Evolutionary conservation across 2,113 vertebrate genomes (phyloP), one percentile per base, ranked within the genome.

Genomic region (Scopus umbretta): DNA sequence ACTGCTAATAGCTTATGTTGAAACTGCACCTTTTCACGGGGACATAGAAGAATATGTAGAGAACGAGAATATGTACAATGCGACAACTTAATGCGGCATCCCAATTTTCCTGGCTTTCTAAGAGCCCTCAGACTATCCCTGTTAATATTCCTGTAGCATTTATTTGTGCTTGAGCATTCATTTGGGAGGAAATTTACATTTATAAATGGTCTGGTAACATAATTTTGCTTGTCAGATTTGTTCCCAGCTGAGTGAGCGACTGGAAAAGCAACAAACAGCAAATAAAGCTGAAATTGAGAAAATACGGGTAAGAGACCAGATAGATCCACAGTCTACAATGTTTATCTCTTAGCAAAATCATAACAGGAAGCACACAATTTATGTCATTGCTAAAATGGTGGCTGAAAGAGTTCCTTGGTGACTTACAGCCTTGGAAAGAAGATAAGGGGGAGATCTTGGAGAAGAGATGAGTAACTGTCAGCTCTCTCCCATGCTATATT

Each of bases 231-330:
- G 92, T 96, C 93, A 99, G 99, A 99, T 99, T 97, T 99, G 99
- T 97, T 99, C 99, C 95, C 99, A 99, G 97, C 98, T 99, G 97
- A 99, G 99, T 34, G 99, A 99, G 96, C 98, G 99, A 86, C 97
- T 99, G 96, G 99, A 99, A 98, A 99, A 99, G 96, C 99, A 99
- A 63, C 99, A 99, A 98, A 98, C 99, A 3, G 98, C 99, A 95
- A 99, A 98, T 96, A 98, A 98, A 97, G 98, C 98, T 71, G 99
- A 99, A 95, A 98, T 99, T 91, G 99, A 99, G 96, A 99, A 99
- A 97, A 99, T 99, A 92, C 97, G 99, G 98, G 99, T 99, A 98
- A 99, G 98, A 98, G 34, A 47, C 49, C 73, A 50, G n/a, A 72
- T 26, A 79, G 66, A 80, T 72, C 32, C 43, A 73, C 21, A 40